These are phyloP conservation scores for Vulpes vulpes DNA, from an alignment of 2,113 vertebrate species.

Conservation along the genomic window DNA sequence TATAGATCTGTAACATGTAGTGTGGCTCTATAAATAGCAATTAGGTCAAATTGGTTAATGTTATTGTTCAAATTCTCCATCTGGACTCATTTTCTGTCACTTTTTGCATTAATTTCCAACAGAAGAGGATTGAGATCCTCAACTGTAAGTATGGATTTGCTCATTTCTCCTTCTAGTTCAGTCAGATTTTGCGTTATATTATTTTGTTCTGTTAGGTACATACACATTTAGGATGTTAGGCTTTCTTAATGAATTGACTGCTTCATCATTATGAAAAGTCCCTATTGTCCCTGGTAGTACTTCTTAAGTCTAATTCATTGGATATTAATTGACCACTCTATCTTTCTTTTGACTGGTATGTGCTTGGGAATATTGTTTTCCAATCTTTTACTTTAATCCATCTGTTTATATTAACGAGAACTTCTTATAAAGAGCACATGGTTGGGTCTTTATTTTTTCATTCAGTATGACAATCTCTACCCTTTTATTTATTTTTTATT, in stretches of 20 bases:
- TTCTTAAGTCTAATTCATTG: background rate
- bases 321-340: background rate
- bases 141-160: background rate
- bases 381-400: conserved; percentile 10
- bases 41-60: background rate
- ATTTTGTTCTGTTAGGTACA: background rate
- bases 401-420: background rate
- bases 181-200: background rate
- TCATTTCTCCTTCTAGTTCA: background rate
- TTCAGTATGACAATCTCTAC: background rate
- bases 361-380: background rate
- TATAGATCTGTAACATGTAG: background rate
- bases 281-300: background rate
- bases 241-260: conserved; percentile 2
- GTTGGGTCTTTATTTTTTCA: background rate
- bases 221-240: background rate
- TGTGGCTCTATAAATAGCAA: background rate
- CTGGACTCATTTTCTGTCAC: background rate
- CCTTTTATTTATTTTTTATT: background rate
- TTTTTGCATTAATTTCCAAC: background rate
- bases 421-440: background rate
- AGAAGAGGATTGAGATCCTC: background rate
- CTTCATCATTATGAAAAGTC: background rate
- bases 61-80: background rate
- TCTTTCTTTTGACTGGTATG: background rate